Conservation (phyloP, 2,888 invertebrate species). For the Ceraclea dissimilis region DNA sequence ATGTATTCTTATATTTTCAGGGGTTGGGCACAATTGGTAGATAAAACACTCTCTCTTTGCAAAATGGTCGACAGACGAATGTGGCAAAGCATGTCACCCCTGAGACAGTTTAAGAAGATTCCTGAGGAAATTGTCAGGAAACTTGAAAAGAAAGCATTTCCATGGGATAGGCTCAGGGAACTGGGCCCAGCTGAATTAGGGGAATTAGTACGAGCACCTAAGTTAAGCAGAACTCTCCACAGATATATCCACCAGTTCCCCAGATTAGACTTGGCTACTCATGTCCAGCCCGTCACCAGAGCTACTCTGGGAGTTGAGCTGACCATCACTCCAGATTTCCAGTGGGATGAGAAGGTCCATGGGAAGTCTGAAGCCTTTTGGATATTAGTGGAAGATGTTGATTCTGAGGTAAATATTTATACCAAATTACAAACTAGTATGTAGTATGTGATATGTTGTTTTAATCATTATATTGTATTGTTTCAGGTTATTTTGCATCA, state of each 20-base stretch:
- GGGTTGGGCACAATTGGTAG: constrained; percentile 96
- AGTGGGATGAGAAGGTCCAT: constrained; percentile 94
- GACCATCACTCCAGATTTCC: constrained; percentile 97
- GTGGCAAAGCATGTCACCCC: constrained; percentile 99
- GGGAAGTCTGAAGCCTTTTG: constrained; percentile 80
- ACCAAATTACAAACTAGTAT: not conserved
- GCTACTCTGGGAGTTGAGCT: constrained; percentile 91
- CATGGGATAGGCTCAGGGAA: constrained; percentile 92
- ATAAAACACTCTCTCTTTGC: constrained; percentile 90
- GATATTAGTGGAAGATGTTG: constrained; percentile 83
- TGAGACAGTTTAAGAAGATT: constrained; percentile 94
- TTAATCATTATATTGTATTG: not conserved
- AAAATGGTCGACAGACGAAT: constrained; percentile 98
- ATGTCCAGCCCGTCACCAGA: constrained; percentile 95
- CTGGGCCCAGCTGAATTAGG: constrained; percentile 96
- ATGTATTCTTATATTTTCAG: constrained; percentile 35
- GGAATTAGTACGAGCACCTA: constrained; percentile 84
- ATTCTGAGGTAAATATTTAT: constrained; percentile 58
- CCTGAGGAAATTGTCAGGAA: constrained; percentile 95
- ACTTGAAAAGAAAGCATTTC: constrained; percentile 95
- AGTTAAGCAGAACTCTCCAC: constrained; percentile 71
- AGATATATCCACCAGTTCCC: constrained; percentile 94
- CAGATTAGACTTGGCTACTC: constrained; percentile 89
- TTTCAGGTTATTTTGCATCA: constrained; percentile 77
- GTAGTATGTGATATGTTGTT: not conserved